phyloP scores from a whole-genome alignment of 2,113 vertebrate species.

The Notiomystis cincta region DNA sequence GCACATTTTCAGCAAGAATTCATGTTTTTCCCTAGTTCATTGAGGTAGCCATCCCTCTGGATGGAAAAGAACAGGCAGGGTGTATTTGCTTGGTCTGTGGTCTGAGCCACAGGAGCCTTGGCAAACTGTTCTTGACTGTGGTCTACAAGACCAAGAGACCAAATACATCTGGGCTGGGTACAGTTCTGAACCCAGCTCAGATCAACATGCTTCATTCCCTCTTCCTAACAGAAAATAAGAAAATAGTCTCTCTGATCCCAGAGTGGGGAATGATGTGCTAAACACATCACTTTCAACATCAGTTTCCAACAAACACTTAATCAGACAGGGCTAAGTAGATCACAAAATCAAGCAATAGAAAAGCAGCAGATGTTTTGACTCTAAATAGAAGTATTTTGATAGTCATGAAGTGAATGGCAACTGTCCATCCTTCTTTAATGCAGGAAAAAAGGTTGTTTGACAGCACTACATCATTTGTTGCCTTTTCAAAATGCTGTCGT shows the following conservation, averaged over 20 bases:
- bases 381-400: neutral
- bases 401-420: neutral
- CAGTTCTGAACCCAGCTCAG: neutral
- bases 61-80: rapidly evolving
- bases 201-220: neutral
- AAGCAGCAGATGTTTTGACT: neutral
- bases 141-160: neutral
- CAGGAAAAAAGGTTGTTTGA: neutral
- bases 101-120: neutral
- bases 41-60: neutral
- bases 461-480: neutral
- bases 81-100: neutral
- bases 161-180: neutral
- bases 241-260: neutral
- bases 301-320: neutral
- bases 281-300: neutral
- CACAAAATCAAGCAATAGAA: neutral
- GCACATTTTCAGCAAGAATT: neutral
- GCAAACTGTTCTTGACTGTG: neutral
- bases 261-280: neutral
- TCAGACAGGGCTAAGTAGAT: neutral
- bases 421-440: neutral
- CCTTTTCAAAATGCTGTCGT: neutral
- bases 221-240: neutral
- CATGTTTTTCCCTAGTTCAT: neutral